Evolutionary conservation across 2,888 invertebrate genomes (phyloP).

Genomic region (Yponomeuta plumbellus): DNA sequence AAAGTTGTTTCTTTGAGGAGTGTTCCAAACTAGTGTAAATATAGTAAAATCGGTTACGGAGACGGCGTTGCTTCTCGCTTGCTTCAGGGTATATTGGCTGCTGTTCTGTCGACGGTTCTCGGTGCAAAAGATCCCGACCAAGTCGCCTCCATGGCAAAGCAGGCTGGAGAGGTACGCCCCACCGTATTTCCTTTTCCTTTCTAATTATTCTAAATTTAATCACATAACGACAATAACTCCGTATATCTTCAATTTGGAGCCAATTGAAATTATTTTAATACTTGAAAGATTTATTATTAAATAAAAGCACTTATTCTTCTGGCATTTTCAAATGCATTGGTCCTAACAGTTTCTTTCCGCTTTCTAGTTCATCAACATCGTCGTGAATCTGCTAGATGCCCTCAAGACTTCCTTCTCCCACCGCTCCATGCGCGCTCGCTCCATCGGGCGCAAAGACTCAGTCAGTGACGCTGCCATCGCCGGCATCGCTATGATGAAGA

Average conservation of each 20-base stretch:
- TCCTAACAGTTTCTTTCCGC: not conserved
- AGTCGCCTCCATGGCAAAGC: slow-evolving; percentile 95
- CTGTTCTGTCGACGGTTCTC: slow-evolving; percentile 92
- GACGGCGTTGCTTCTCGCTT: slow-evolving; percentile 76
- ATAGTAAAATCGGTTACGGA: slow-evolving; percentile 74
- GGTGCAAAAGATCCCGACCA: slow-evolving; percentile 94
- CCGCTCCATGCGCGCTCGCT: slow-evolving; percentile 89
- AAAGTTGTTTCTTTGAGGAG: slow-evolving; percentile 45
- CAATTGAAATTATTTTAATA: not conserved
- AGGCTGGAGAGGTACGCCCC: slow-evolving; percentile 94
- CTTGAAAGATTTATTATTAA: not conserved
- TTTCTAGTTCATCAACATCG: slow-evolving; percentile 91
- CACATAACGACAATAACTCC: not conserved
- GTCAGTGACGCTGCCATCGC: slow-evolving; percentile 93
- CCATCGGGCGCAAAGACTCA: slow-evolving; percentile 91
- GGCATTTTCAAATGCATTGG: not conserved
- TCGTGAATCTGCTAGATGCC: slow-evolving; percentile 92
- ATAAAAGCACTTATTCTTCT: not conserved
- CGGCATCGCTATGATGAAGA: slow-evolving; percentile 91
- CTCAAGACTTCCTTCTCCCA: slow-evolving; percentile 95
- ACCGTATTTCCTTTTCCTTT: slow-evolving; percentile 56
- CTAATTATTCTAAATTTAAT: slow-evolving; percentile 27
- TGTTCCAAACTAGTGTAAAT: slow-evolving; percentile 44
- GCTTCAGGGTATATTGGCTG: slow-evolving; percentile 93
- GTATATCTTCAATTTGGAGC: not conserved